A percentile compares a stretch with the other conserved stretches of the same genome.
These are phyloP conservation scores for Galerucella nymphaeae DNA, from an alignment of 2,888 invertebrate species.

Conservation along the genomic window DNA sequence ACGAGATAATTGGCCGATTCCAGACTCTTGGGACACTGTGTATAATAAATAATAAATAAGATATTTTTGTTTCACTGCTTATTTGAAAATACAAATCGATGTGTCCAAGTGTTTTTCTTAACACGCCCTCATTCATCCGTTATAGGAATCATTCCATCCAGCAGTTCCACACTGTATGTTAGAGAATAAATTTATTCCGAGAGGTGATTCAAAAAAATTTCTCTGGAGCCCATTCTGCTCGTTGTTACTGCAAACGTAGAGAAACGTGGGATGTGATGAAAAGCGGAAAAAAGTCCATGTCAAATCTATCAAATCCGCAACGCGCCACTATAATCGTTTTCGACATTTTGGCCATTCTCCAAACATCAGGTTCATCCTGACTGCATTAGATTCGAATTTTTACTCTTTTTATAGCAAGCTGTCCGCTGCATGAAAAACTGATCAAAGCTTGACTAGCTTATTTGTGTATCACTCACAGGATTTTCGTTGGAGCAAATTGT, in stretches of 20 bases:
- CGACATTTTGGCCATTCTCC: slow-evolving; percentile 34
- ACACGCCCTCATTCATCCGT: too few species aligned
- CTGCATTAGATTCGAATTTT: slow-evolving; percentile 30
- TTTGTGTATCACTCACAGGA: not conserved
- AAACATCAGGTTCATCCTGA: slow-evolving; percentile 31
- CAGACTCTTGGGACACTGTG: too few species aligned
- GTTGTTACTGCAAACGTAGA: not conserved
- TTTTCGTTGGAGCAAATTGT: not conserved
- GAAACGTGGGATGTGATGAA: not conserved
- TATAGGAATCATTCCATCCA: too few species aligned
- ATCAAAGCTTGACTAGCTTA: not conserved
- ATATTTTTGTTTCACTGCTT: too few species aligned
- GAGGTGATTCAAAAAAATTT: too few species aligned
- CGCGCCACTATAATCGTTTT: slow-evolving; percentile 33
- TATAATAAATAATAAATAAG: too few species aligned
- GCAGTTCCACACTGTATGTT: too few species aligned
- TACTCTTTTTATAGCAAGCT: slow-evolving; percentile 12
- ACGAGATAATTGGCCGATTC: too few species aligned
- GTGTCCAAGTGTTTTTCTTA: too few species aligned
- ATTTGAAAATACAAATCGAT: too few species aligned
- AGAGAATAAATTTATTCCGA: too few species aligned
- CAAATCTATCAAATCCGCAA: slow-evolving; percentile 34
- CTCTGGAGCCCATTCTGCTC: not conserved
- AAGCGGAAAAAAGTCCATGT: slow-evolving; percentile 9
- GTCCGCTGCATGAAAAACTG: not conserved